Conservation (phyloP, 2,113 vertebrate genomes). For the Varanus komodoensis region DNA sequence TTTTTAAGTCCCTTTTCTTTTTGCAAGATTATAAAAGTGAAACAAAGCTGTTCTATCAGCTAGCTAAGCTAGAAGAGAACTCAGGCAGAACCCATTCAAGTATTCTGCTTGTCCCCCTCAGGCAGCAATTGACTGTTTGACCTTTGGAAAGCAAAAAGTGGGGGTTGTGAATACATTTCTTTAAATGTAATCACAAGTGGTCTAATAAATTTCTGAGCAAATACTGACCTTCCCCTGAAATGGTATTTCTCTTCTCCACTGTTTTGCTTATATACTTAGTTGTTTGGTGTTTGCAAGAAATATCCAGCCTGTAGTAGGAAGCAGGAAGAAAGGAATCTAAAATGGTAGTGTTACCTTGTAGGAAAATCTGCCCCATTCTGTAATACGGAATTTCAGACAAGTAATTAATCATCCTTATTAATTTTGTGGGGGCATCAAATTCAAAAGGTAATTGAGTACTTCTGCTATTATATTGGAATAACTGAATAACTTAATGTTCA, state of each 20-base stretch:
- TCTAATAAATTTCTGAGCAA: slow-evolving; percentile 28
- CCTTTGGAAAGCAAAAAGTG: not conserved
- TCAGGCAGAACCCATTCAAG: slow-evolving; percentile 1
- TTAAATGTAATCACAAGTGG: not conserved
- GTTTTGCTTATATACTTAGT: not conserved
- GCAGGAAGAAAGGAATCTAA: not conserved
- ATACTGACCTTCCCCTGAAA: not conserved
- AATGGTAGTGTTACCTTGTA: not conserved
- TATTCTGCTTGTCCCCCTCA: slow-evolving; percentile 42
- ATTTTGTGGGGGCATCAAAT: not conserved
- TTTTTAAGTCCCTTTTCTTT: too few relatives aligned
- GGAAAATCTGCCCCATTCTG: not conserved
- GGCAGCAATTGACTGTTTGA: not conserved
- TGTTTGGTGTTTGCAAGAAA: not conserved
- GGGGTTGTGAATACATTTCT: not conserved
- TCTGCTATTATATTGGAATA: not conserved
- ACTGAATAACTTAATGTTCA: not conserved
- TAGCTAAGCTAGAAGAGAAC: not conserved
- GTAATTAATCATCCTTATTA: not conserved
- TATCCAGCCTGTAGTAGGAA: too few relatives aligned
- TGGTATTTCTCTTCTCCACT: not conserved
- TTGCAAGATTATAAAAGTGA: not conserved
- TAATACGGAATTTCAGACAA: too few relatives aligned
- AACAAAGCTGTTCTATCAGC: slow-evolving; percentile 33
- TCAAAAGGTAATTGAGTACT: not conserved